Evolutionary conservation across 2,113 vertebrate species (phyloP).

Genomic region (Pavo muticus): DNA sequence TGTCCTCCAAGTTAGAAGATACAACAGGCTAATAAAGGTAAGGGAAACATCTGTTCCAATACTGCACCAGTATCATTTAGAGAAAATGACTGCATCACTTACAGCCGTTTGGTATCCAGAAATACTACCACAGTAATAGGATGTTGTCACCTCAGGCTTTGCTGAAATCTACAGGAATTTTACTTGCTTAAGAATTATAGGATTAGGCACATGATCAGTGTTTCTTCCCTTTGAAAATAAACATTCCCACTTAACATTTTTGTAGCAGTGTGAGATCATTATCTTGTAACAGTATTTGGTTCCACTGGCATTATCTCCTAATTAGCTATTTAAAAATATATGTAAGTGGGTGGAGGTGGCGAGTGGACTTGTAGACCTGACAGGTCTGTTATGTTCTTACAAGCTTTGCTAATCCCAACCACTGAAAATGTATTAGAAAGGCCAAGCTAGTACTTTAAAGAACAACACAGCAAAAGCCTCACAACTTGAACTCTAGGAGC

Average conservation of each 20-base stretch:
- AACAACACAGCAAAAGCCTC: neutral
- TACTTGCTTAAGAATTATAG: conserved; percentile 64
- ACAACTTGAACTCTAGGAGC: neutral
- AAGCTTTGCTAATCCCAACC: conserved; percentile 38
- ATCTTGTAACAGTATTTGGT: conserved; percentile 45
- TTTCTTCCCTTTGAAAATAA: conserved; percentile 64
- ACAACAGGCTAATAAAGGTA: conserved; percentile 69
- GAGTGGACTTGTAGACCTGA: conserved; percentile 38
- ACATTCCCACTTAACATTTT: conserved; percentile 52
- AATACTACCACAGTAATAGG: conserved; percentile 50
- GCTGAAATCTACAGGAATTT: conserved; percentile 54
- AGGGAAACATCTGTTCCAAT: conserved; percentile 60
- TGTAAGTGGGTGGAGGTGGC: conserved; percentile 14
- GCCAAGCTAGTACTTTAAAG: conserved; percentile 30
- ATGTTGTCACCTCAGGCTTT: conserved; percentile 64
- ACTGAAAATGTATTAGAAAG: conserved; percentile 18
- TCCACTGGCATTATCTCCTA: conserved; percentile 50
- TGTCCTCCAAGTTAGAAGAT: conserved; percentile 52
- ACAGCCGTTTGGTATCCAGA: conserved; percentile 43
- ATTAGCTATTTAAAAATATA: conserved; percentile 66
- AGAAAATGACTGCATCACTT: conserved; percentile 62
- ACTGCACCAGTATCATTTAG: conserved; percentile 39
- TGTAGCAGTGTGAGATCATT: conserved; percentile 5
- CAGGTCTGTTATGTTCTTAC: conserved; percentile 45
- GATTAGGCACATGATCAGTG: conserved; percentile 59